phyloP scores from a whole-genome alignment of 2,888 invertebrate genomes.

The Leptopterna dolabrata region DNA sequence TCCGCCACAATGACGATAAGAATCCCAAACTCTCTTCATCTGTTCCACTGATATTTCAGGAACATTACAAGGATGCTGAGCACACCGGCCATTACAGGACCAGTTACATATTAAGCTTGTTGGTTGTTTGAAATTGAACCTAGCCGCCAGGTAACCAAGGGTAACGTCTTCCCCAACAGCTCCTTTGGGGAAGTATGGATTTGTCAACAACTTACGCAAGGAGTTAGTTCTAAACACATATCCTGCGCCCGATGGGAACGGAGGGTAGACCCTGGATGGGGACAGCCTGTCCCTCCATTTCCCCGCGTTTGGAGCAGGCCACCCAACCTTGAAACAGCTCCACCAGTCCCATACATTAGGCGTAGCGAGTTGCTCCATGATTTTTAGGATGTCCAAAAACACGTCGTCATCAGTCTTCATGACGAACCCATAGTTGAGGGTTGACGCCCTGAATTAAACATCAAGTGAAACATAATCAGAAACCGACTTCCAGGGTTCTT shows the following conservation, averaged over 20 bases:
- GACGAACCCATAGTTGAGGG: conserved; percentile 59
- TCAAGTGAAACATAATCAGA: background rate
- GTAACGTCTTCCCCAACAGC: conserved; percentile 64
- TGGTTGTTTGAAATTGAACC: conserved; percentile 55
- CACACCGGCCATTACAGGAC: conserved; percentile 58
- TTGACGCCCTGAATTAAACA: conserved; percentile 59
- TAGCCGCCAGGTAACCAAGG: conserved; percentile 62
- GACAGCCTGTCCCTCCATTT: conserved; percentile 63
- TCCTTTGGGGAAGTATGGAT: background rate
- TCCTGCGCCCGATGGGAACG: conserved; percentile 64
- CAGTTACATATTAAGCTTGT: conserved; percentile 55
- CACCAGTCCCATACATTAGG: conserved; percentile 61
- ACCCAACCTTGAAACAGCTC: conserved; percentile 62
- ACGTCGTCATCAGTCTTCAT: conserved; percentile 64
- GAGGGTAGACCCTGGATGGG: conserved; percentile 61
- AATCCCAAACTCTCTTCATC: conserved; percentile 45
- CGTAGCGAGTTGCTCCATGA: conserved; percentile 58
- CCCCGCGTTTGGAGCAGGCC: conserved; percentile 62
- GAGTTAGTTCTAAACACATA: conserved; percentile 61
- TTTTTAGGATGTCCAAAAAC: conserved; percentile 61
- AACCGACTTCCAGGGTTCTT: background rate
- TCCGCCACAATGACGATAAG: background rate
- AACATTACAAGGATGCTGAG: conserved; percentile 39
- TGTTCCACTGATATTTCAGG: conserved; percentile 45
- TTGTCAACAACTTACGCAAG: conserved; percentile 36